phyloP scores from a whole-genome alignment of 2,113 vertebrate species.

The Dasypus novemcinctus region DNA sequence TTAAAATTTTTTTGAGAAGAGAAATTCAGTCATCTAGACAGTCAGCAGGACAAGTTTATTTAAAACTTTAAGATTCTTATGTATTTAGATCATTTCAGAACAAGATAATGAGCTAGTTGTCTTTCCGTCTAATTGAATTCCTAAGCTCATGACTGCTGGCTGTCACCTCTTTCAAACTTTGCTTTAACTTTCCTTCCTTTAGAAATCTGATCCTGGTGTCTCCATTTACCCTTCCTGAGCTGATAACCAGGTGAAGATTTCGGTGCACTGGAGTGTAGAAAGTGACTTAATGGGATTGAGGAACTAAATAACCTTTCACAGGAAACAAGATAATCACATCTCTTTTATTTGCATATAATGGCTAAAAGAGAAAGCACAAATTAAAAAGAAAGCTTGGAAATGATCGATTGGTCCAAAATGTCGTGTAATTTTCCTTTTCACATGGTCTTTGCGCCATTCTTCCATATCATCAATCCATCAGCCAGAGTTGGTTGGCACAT shows the following conservation, averaged over 20 bases:
- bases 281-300: conserved; percentile 68
- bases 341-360: conserved; percentile 65
- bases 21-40: conserved; percentile 85
- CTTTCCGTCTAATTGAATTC: conserved; percentile 86
- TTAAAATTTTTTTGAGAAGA: conserved; percentile 83
- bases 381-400: conserved; percentile 71
- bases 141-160: conserved; percentile 77
- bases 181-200: conserved; percentile 82
- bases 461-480: conserved; percentile 31
- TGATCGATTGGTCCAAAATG: conserved; percentile 65
- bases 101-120: conserved; percentile 85
- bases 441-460: conserved; percentile 26
- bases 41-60: conserved; percentile 86
- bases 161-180: conserved; percentile 83
- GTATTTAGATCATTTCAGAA: conserved; percentile 84
- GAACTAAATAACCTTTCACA: conserved; percentile 70
- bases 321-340: conserved; percentile 79
- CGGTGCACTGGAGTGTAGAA: conserved; percentile 73
- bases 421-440: conserved; percentile 59
- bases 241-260: conserved; percentile 76
- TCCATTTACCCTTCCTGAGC: conserved; percentile 77
- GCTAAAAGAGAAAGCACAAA: conserved; percentile 61
- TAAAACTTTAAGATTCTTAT: conserved; percentile 85
- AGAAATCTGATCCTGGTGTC: conserved; percentile 81
- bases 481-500: conserved; percentile 55